A percentile compares a stretch with the other conserved stretches of the same genome.
Evolutionary conservation across 2,888 invertebrate species (phyloP).

Genomic region (Andrena dorsata): DNA sequence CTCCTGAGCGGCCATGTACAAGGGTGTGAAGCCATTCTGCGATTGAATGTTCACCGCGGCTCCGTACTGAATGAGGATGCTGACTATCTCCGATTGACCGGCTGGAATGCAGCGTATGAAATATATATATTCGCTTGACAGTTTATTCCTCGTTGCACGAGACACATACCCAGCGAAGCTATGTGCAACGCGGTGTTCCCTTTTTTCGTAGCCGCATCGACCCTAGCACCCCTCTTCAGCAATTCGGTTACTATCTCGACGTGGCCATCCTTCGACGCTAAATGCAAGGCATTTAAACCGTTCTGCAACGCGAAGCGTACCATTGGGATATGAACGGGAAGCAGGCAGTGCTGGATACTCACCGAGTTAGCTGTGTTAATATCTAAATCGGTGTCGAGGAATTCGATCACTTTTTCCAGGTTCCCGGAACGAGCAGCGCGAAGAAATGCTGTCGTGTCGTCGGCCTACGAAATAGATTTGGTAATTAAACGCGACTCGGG

Average conservation of each 20-base stretch:
- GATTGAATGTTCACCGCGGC: conserved; percentile 99
- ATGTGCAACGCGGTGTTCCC: conserved; percentile 98
- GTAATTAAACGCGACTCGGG: background rate
- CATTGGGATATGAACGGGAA: background rate
- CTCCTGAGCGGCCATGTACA: conserved; percentile 99
- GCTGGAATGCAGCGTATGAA: conserved; percentile 86
- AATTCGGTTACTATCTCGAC: conserved; percentile 96
- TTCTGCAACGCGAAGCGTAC: conserved; percentile 88
- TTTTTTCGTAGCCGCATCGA: conserved; percentile 99
- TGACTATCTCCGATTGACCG: conserved; percentile 97
- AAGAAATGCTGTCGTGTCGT: conserved; percentile 98
- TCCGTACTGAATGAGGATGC: conserved; percentile 94
- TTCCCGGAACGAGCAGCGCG: conserved; percentile 99
- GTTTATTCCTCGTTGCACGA: background rate
- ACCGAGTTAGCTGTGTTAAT: conserved; percentile 99
- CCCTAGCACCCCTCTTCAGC: conserved; percentile 94
- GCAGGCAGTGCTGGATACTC: conserved; percentile 62
- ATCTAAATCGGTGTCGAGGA: conserved; percentile 96
- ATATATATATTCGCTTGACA: background rate
- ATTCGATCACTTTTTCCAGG: conserved; percentile 96
- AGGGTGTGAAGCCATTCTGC: conserved; percentile 98
- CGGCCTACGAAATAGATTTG: conserved; percentile 89
- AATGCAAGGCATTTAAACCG: conserved; percentile 98
- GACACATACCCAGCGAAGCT: conserved; percentile 91
- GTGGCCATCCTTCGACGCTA: conserved; percentile 99